Conservation (phyloP, 2,113 vertebrate species). For the Notothenia rossii region DNA sequence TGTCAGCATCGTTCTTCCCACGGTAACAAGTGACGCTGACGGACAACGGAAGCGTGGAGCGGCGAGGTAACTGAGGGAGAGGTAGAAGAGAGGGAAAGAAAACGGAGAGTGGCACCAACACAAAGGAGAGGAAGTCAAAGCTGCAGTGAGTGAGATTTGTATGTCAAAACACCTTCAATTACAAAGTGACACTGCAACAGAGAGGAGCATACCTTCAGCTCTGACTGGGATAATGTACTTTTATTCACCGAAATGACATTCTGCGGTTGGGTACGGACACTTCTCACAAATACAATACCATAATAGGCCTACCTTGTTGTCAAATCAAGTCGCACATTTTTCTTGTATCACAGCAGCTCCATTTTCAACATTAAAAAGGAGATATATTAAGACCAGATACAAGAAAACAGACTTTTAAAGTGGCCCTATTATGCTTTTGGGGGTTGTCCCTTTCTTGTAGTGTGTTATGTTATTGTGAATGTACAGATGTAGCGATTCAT, state of each 20-base stretch:
- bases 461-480: too few relatives aligned
- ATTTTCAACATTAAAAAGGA: too few relatives aligned
- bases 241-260: constrained; percentile 9
- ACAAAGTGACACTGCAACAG: constrained; percentile 5
- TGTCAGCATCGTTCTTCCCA: constrained; percentile 76
- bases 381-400: too few relatives aligned
- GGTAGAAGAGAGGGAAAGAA: constrained; percentile 6
- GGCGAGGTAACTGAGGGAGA: background rate
- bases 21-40: constrained; percentile 72
- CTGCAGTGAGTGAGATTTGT: background rate
- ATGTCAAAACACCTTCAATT: constrained; percentile 13
- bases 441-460: too few relatives aligned
- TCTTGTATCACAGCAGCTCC: too few relatives aligned
- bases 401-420: too few relatives aligned
- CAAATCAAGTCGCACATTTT: too few relatives aligned
- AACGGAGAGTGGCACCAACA: constrained; percentile 14
- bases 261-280: background rate
- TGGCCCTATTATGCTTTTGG: too few relatives aligned
- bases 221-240: constrained; percentile 1
- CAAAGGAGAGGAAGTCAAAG: constrained; percentile 24
- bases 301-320: too few relatives aligned
- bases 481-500: too few relatives aligned
- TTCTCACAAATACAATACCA: background rate
- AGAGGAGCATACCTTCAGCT: background rate
- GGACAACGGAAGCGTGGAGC: constrained; percentile 13